phyloP scores from a whole-genome alignment of 2,113 vertebrate species.

The Toxotes jaculatrix region DNA sequence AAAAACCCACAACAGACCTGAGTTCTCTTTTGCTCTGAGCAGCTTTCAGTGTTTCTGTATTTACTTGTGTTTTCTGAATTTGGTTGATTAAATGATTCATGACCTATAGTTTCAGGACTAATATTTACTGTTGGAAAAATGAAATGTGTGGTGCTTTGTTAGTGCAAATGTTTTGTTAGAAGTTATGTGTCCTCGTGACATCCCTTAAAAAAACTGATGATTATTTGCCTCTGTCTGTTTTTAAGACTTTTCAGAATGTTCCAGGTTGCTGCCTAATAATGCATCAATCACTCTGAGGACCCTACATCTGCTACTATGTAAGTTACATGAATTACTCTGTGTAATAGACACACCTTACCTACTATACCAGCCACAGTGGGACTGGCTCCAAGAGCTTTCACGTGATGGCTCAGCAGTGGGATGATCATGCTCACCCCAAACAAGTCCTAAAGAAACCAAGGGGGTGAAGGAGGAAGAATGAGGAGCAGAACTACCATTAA shows the following conservation, averaged over 20 bases:
- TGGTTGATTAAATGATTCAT: neutral
- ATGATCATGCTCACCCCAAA: conserved; percentile 98
- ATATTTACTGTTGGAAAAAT: neutral
- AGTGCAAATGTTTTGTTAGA: neutral
- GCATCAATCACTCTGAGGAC: neutral
- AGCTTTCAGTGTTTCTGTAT: neutral
- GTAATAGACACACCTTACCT: conserved; percentile 83
- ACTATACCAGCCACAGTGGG: conserved; percentile 92
- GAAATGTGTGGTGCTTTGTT: neutral
- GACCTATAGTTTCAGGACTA: neutral
- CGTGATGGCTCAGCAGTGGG: conserved; percentile 92
- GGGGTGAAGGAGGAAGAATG: neutral
- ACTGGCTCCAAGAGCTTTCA: conserved; percentile 93
- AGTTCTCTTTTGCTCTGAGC: neutral
- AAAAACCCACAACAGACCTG: neutral
- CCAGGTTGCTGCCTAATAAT: neutral
- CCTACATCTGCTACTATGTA: neutral
- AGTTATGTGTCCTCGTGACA: neutral
- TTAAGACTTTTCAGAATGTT: neutral
- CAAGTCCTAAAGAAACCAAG: conserved; percentile 87
- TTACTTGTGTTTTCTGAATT: neutral
- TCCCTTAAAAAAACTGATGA: neutral
- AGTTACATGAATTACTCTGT: neutral
- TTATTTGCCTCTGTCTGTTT: no score
- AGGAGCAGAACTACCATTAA: neutral